Evolutionary conservation across 2,797 vertebrate genomes (phyloP).

Genomic region (Platyrinchus mystaceus): DNA sequence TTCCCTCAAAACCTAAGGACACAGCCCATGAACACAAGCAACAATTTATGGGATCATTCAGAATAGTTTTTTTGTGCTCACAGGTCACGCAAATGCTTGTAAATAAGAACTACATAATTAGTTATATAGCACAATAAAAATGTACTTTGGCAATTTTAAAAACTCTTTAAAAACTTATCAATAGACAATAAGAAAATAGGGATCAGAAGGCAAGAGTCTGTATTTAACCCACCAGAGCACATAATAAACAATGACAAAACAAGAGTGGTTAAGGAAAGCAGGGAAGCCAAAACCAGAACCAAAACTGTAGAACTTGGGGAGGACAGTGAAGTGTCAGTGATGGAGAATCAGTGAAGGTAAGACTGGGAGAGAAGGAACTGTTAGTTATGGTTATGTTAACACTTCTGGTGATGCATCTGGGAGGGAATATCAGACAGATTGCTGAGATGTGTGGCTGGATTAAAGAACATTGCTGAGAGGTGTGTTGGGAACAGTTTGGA

Average conservation of each 20-base stretch:
- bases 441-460: not conserved
- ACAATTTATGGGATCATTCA: not conserved
- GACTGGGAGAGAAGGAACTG: not conserved
- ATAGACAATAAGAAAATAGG: slow-evolving; percentile 10
- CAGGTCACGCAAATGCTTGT: not conserved
- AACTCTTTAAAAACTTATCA: slow-evolving; percentile 1
- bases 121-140: slow-evolving; percentile 20
- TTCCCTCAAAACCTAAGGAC: not conserved
- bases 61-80: slow-evolving; percentile 14
- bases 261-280: not conserved
- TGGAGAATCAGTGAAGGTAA: not conserved
- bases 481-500: not conserved
- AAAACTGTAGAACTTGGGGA: not conserved
- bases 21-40: not conserved
- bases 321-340: not conserved
- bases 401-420: not conserved
- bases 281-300: not conserved
- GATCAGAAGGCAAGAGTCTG: not conserved
- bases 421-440: not conserved
- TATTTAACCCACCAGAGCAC: not conserved
- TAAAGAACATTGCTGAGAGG: not conserved
- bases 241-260: not conserved
- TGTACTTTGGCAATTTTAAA: slow-evolving; percentile 20
- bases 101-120: slow-evolving; percentile 9
- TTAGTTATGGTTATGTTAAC: not conserved